Percentiles rank a stretch among this genome's conserved stretches.
These are phyloP conservation scores for Fregata magnificens DNA, from an alignment of 2,113 vertebrate species.

Conservation along the genomic window DNA sequence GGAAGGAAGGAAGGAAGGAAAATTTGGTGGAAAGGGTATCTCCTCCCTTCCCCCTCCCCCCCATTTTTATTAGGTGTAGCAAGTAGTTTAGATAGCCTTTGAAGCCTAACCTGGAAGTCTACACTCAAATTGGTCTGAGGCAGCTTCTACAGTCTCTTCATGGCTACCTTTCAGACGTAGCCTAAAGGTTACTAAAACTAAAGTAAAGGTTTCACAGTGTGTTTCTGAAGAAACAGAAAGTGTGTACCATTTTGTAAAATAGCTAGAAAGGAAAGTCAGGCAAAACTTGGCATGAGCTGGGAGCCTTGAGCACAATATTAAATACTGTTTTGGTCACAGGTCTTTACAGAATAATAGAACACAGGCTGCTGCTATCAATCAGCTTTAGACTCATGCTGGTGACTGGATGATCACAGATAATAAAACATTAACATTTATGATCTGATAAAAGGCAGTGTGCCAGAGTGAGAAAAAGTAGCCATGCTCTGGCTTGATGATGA, in stretches of 20 bases:
- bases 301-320: neutral
- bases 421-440: neutral
- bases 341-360: neutral
- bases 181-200: neutral
- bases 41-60: neutral
- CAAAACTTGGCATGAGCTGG: neutral
- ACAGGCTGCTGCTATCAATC: neutral
- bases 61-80: neutral
- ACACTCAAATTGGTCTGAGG: neutral
- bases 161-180: neutral
- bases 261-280: neutral
- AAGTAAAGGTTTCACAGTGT: neutral
- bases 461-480: neutral
- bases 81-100: neutral
- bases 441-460: neutral
- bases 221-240: neutral
- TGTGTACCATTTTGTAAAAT: neutral
- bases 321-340: neutral
- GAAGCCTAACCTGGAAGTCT: neutral
- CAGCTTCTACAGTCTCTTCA: neutral
- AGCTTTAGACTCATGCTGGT: neutral
- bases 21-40: neutral
- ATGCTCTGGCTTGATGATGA: neutral
- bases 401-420: neutral
- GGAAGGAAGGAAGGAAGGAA: too few relatives aligned